Percentiles rank a stretch among this genome's conserved stretches.
Evolutionary conservation across 2,888 invertebrate genomes (phyloP).

Genomic region (Epirrita christyi): DNA sequence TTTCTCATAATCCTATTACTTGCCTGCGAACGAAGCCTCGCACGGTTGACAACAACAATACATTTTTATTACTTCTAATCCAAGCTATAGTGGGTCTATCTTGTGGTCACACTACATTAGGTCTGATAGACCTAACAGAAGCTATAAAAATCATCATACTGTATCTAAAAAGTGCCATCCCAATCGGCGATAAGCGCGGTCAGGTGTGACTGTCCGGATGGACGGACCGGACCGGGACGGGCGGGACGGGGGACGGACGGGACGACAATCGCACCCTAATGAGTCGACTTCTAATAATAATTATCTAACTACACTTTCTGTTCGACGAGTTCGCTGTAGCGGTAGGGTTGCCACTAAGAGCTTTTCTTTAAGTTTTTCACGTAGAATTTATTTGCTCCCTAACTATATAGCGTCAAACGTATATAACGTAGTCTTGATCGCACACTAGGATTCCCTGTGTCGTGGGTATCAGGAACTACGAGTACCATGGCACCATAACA

Average conservation of each 20-base stretch:
- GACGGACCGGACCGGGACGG: constrained; percentile 36
- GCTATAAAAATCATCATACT: constrained; percentile 46
- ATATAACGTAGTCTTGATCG: no score
- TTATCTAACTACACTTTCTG: constrained; percentile 83
- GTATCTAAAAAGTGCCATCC: constrained; percentile 61
- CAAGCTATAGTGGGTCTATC: no score
- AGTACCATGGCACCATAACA: no score
- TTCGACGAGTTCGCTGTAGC: constrained; percentile 62
- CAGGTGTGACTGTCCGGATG: constrained; percentile 66
- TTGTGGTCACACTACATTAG: no score
- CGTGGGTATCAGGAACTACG: no score
- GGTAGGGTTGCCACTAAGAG: constrained; percentile 59
- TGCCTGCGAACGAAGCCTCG: no score
- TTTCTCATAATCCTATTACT: no score
- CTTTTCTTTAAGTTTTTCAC: neutral
- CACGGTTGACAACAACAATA: no score
- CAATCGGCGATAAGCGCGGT: constrained; percentile 60
- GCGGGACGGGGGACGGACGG: constrained; percentile 33
- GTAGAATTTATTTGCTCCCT: neutral
- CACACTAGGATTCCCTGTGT: no score
- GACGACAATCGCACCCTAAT: constrained; percentile 81
- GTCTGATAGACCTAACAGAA: no score
- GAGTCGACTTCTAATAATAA: constrained; percentile 80
- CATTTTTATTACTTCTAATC: no score
- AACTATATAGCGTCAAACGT: no score